Conservation (phyloP, 2,888 invertebrate genomes). For the Xestia c-nigrum region DNA sequence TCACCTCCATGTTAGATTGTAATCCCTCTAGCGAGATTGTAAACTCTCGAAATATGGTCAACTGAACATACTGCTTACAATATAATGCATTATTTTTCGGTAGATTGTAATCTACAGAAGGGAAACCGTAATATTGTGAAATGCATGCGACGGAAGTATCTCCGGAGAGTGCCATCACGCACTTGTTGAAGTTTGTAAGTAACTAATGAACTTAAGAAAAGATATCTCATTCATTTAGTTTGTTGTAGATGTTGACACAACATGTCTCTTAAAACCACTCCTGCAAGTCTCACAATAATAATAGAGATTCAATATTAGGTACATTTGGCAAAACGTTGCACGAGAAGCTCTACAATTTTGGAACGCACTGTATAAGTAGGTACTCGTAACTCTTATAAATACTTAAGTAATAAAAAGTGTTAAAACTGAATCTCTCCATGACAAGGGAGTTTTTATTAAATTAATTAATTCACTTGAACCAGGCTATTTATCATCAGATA, state of each 20-base stretch:
- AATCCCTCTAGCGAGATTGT: too few relatives aligned
- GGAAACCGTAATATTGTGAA: too few relatives aligned
- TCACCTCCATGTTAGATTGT: too few relatives aligned
- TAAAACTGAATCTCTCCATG: constrained; percentile 18
- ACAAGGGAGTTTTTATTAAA: constrained; percentile 14
- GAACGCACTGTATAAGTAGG: background rate
- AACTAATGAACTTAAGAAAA: background rate
- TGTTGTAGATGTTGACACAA: background rate
- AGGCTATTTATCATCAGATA: constrained; percentile 20
- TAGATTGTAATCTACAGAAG: too few relatives aligned
- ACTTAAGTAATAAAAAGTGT: background rate
- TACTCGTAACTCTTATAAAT: background rate
- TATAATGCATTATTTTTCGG: too few relatives aligned
- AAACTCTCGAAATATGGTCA: too few relatives aligned
- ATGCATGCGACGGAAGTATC: too few relatives aligned
- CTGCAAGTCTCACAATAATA: background rate
- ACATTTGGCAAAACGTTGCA: background rate
- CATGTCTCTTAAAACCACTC: background rate
- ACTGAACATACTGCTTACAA: too few relatives aligned
- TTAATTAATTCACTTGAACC: constrained; percentile 27
- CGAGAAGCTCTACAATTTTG: too few relatives aligned
- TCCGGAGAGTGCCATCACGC: background rate
- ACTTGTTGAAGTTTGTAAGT: background rate
- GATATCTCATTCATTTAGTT: background rate
- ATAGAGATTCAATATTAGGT: background rate